Evolutionary conservation across 2,113 vertebrate genomes (phyloP), one percentile per base, ranked within the genome.

Genomic region (Gadus macrocephalus): DNA sequence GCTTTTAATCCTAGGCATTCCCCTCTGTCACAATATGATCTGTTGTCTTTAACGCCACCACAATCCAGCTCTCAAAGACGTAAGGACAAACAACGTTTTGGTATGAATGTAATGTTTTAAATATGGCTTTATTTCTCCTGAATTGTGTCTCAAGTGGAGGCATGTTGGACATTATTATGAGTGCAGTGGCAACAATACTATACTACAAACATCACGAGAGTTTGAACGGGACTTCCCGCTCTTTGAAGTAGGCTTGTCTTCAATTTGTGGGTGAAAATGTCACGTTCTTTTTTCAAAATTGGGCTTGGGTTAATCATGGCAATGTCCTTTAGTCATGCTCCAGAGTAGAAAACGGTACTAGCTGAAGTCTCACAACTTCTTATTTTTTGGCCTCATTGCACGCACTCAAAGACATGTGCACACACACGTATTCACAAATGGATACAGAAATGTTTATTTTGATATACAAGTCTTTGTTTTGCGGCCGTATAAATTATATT

Each of bases 1-100:
- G 91, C 88, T 88, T 87, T 90, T 78, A 87, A 87, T 87, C 84
- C 80, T 72, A 65, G 72, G 69, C 67, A 75, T 80, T 86, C 78
- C 72, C 80, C 77, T 69, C 74, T 76, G 83, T 88, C 78, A 85
- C 82, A 86, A 80, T 81, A 69, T 71, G 76, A 82, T 62, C 64
- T 56, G 69, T 82, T 67, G 8, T 28, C 49, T n/a, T 53, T 3
- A 31, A 66, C 72, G 25, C 25, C 15, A 60, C 62, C 60, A 15
- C 61, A 16, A 27, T 27, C 22, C 15, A 15, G 17, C 62, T 20
- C 17, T 53, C 49, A 20, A 55, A 55, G 49, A 42, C 14, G 1
- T 11, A 49, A 22, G 65, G 22, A 28, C 8, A 15, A 7, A n/a
- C 8, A 19, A 56, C n/a, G 0, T 38, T n/a, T 60, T 8, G 11